phyloP scores from a whole-genome alignment of 1,140 invertebrate genomes.

The Trichoplusia ni region DNA sequence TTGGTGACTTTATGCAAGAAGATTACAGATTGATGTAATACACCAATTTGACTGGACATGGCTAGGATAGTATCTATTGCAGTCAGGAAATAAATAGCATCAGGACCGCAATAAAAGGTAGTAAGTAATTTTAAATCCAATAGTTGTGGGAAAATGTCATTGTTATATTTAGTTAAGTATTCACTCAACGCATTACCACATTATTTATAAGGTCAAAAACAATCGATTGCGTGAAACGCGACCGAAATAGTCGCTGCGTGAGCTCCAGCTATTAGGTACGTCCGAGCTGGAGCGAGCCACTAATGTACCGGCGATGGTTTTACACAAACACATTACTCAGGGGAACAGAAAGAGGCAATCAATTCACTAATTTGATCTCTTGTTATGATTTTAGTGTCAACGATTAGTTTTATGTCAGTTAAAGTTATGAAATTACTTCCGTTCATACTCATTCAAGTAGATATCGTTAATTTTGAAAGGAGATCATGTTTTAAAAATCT shows the following conservation, averaged over 20 bases:
- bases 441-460: too few species aligned
- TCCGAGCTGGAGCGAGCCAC: neutral
- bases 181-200: neutral
- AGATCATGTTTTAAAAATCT: too few species aligned
- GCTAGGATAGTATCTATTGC: too few species aligned
- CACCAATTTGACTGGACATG: too few species aligned
- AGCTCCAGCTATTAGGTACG: neutral
- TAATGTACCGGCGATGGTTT: neutral
- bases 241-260: slow-evolving; percentile 7
- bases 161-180: slow-evolving; percentile 8
- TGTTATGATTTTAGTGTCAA: neutral
- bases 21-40: too few species aligned
- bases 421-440: neutral
- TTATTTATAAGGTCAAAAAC: slow-evolving; percentile 28
- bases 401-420: neutral
- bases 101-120: too few species aligned
- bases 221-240: slow-evolving; percentile 13
- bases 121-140: too few species aligned
- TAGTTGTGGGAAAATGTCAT: slow-evolving; percentile 12
- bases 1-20: too few species aligned
- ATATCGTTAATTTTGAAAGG: too few species aligned
- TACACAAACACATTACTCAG: neutral
- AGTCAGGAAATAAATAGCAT: too few species aligned
- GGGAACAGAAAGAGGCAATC: neutral
- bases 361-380: slow-evolving; percentile 17